phyloP scores from a whole-genome alignment of 2,113 vertebrate genomes.

The Lepidiolamprologus cunningtoni region DNA sequence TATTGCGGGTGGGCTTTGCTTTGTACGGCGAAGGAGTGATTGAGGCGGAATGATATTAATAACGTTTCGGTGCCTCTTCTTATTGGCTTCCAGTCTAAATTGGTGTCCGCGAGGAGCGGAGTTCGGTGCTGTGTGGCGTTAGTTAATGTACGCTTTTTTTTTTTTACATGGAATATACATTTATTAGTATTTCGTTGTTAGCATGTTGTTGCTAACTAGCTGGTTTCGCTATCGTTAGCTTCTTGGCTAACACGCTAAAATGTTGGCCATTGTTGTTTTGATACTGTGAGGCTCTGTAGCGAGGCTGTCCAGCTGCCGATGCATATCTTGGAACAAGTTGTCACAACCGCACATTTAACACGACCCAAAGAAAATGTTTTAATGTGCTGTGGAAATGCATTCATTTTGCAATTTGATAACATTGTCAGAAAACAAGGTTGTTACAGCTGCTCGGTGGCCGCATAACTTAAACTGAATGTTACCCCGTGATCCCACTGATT shows the following conservation, averaged over 20 bases:
- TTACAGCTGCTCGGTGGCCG: not conserved
- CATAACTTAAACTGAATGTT: not conserved
- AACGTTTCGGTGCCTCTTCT: slow-evolving; percentile 69
- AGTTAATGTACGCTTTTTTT: not conserved
- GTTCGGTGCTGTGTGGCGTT: accelerated
- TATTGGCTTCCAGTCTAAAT: slow-evolving; percentile 68
- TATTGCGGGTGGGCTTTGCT: slow-evolving; percentile 73
- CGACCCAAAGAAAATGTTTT: not conserved
- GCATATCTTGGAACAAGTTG: not conserved
- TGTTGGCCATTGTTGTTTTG: slow-evolving; percentile 21
- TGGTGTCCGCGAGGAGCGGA: slow-evolving; percentile 20
- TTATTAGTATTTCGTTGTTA: slow-evolving; percentile 13
- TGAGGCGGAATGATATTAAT: slow-evolving; percentile 88
- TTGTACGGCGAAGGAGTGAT: slow-evolving; percentile 74
- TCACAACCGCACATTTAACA: not conserved
- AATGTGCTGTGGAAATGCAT: not conserved
- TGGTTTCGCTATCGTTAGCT: slow-evolving; percentile 39
- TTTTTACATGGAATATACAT: not conserved
- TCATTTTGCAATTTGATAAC: not conserved
- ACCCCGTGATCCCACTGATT: not conserved
- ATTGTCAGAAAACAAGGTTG: not conserved
- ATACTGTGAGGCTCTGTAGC: not conserved
- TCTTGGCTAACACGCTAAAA: slow-evolving; percentile 27
- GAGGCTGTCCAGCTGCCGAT: not conserved
- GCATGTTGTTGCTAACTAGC: slow-evolving; percentile 57